These are phyloP conservation scores for Labeo catla DNA, from an alignment of 2,113 vertebrate genomes.

Conservation along the genomic window DNA sequence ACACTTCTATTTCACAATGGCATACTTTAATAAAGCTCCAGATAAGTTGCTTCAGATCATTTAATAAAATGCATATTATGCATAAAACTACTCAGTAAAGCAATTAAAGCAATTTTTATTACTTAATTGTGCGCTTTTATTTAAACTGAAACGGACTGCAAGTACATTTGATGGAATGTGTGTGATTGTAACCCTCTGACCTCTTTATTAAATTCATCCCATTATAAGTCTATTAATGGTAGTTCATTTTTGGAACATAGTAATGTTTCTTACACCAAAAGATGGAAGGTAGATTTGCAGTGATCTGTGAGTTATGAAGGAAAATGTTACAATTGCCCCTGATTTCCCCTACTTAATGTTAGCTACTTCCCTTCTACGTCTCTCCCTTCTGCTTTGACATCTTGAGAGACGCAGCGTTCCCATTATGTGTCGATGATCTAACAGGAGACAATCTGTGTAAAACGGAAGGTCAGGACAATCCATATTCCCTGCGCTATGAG, in stretches of 20 bases:
- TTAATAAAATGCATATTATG: not conserved
- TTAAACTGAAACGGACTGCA: not conserved
- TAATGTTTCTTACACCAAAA: constrained; percentile 7
- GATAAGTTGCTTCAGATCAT: not conserved
- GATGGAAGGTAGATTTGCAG: not conserved
- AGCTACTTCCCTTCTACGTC: not conserved
- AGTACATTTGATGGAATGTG: not conserved
- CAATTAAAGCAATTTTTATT: not conserved
- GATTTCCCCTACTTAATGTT: constrained; percentile 3
- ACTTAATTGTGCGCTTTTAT: not conserved
- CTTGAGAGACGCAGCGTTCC: constrained; percentile 40
- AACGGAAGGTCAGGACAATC: constrained; percentile 49
- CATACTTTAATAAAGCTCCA: not conserved
- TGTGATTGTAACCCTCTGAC: not conserved
- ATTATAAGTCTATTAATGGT: not conserved
- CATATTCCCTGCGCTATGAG: constrained; percentile 29
- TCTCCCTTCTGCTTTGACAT: constrained; percentile 27
- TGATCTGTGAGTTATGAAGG: constrained; percentile 4
- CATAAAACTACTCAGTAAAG: not conserved
- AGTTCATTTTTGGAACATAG: not conserved
- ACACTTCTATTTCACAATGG: not conserved
- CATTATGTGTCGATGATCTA: constrained; percentile 36
- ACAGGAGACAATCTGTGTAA: constrained; percentile 44
- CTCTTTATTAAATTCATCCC: not conserved
- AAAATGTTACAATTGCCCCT: constrained; percentile 8